A percentile compares a stretch with the other conserved stretches of the same genome.
Evolutionary conservation across 2,797 vertebrate species (phyloP).

Genomic region (Myotis myotis): DNA sequence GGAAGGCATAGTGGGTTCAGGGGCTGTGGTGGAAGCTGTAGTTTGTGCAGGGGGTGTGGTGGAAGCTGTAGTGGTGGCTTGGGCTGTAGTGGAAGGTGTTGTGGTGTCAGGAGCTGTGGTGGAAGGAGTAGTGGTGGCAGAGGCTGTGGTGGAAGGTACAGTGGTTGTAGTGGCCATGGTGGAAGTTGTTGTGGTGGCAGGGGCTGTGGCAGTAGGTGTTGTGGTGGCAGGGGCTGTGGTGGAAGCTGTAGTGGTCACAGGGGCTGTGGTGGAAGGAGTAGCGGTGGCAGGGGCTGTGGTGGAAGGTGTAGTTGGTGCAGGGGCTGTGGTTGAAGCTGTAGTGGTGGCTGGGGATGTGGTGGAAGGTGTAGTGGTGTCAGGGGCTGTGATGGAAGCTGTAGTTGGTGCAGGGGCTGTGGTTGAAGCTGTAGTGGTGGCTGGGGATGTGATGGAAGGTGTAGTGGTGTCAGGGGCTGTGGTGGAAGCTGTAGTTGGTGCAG

Average conservation of each 20-base stretch:
- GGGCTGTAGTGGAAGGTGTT: not conserved
- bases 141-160: not conserved
- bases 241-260: not conserved
- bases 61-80: no score
- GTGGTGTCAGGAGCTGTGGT: not conserved
- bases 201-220: not conserved
- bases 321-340: not conserved
- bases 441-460: rapidly evolving
- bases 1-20: rapidly evolving
- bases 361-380: no score
- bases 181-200: no score
- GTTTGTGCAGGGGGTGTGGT: not conserved
- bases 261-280: not conserved
- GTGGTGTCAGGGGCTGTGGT: no score
- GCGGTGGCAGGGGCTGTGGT: not conserved
- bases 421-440: rapidly evolving
- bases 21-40: not conserved
- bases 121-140: not conserved
- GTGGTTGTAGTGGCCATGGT: no score
- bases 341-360: not conserved
- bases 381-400: not conserved
- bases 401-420: no score
- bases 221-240: not conserved
- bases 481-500: no score
- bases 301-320: no score